phyloP scores from a whole-genome alignment of 2,888 invertebrate species.

The Lymantria dispar region DNA sequence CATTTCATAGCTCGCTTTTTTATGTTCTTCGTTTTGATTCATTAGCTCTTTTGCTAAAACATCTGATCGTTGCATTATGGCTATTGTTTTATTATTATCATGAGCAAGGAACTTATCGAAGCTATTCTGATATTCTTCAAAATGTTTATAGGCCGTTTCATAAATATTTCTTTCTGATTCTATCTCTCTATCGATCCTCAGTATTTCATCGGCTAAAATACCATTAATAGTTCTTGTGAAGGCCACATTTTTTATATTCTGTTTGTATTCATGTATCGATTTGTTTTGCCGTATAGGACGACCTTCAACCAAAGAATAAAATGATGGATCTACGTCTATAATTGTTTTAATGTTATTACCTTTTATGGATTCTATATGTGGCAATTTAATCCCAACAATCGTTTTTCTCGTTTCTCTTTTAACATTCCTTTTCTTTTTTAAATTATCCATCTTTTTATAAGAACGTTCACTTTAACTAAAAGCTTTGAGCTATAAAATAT shows the following conservation, averaged over 20 bases:
- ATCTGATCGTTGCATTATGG: constrained; percentile 72
- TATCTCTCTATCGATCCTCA: constrained; percentile 67
- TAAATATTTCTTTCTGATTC: constrained; percentile 61
- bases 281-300: constrained; percentile 81
- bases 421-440: constrained; percentile 41
- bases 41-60: constrained; percentile 60
- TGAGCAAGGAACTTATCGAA: constrained; percentile 74
- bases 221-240: constrained; percentile 63
- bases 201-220: constrained; percentile 66
- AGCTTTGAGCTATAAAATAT: constrained; percentile 1
- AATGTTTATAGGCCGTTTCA: constrained; percentile 60
- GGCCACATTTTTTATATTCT: constrained; percentile 69
- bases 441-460: constrained; percentile 21
- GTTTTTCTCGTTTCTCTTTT: constrained; percentile 52
- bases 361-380: constrained; percentile 56
- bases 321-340: constrained; percentile 84
- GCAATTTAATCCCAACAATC: constrained; percentile 60
- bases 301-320: constrained; percentile 83
- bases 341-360: constrained; percentile 74
- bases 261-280: constrained; percentile 80
- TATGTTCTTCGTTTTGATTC: constrained; percentile 65
- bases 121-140: constrained; percentile 69
- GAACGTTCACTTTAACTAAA: not conserved
- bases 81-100: constrained; percentile 73
- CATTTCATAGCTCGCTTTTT: constrained; percentile 64